phyloP scores from a whole-genome alignment of 2,113 vertebrate species.

The Solea senegalensis region DNA sequence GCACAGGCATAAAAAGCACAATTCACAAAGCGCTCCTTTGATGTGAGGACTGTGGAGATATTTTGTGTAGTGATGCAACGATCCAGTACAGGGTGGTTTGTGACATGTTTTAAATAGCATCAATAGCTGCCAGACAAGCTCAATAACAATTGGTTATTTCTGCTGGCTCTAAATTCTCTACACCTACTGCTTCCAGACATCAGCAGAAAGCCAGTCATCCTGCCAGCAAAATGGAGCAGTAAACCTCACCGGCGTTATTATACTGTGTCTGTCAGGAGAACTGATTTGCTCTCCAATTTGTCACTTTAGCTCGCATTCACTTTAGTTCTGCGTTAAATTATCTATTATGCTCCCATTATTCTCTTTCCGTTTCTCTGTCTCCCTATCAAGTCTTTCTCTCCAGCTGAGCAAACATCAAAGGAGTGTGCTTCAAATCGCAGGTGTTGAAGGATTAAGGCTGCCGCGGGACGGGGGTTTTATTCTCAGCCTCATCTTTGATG shows the following conservation, averaged over 20 bases:
- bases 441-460: conserved; percentile 83
- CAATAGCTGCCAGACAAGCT: conserved; percentile 6
- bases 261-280: conserved; percentile 8
- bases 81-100: neutral
- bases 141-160: conserved; percentile 1
- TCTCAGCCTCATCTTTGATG: conserved; percentile 79
- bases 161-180: conserved; percentile 29
- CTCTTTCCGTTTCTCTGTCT: conserved; percentile 29
- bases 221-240: conserved; percentile 40
- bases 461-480: conserved; percentile 69
- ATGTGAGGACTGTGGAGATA: neutral
- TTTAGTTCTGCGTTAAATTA: conserved; percentile 45
- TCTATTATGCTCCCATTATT: conserved; percentile 44
- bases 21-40: conserved; percentile 1
- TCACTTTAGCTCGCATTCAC: conserved; percentile 42
- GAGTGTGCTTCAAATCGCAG: conserved; percentile 76
- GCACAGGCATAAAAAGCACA: neutral
- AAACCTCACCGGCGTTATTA: conserved; percentile 23
- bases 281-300: conserved; percentile 24
- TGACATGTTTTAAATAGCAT: neutral
- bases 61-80: too few species aligned
- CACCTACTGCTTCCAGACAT: conserved; percentile 38
- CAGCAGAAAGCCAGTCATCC: conserved; percentile 31
- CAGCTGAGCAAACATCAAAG: conserved; percentile 75
- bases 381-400: conserved; percentile 55